phyloP scores from a whole-genome alignment of 2,888 invertebrate genomes.

The Drosophila siamana region DNA sequence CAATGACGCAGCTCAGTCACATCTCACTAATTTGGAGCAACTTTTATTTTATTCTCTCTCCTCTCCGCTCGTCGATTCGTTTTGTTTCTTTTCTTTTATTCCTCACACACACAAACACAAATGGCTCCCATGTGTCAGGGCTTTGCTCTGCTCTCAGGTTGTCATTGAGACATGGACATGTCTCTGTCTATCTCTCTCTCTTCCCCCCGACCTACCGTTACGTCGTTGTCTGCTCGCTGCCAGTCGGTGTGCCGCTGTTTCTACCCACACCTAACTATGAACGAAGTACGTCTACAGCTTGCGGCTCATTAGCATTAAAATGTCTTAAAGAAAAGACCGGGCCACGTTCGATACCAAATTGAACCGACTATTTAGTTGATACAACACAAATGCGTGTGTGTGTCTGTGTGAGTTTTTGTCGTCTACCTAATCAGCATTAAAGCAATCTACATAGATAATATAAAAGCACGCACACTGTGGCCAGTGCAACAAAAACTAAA shows the following conservation, averaged over 20 bases:
- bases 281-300: slow-evolving; percentile 71
- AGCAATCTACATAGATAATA: slow-evolving; percentile 79
- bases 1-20: slow-evolving; percentile 73
- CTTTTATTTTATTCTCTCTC: slow-evolving; percentile 57
- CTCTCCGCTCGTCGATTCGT: slow-evolving; percentile 1
- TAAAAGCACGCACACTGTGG: slow-evolving; percentile 72
- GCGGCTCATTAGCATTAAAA: slow-evolving; percentile 82
- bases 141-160: slow-evolving; percentile 65
- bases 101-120: slow-evolving; percentile 36
- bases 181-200: slow-evolving; percentile 37
- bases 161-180: slow-evolving; percentile 79
- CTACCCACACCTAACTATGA: slow-evolving; percentile 61
- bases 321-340: slow-evolving; percentile 76
- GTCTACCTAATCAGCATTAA: slow-evolving; percentile 77
- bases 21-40: slow-evolving; percentile 81
- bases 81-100: slow-evolving; percentile 22
- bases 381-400: slow-evolving; percentile 12
- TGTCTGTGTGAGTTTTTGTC: slow-evolving; percentile 41
- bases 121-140: slow-evolving; percentile 62
- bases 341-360: slow-evolving; percentile 81
- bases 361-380: slow-evolving; percentile 71
- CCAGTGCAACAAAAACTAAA: slow-evolving; percentile 22
- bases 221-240: slow-evolving; percentile 42
- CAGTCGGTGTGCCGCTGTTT: slow-evolving; percentile 65
- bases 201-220: not conserved